Evolutionary conservation across 1,140 invertebrate species (phyloP), one percentile per base, ranked within the genome.

Genomic region (Scaptomyza hsui): DNA sequence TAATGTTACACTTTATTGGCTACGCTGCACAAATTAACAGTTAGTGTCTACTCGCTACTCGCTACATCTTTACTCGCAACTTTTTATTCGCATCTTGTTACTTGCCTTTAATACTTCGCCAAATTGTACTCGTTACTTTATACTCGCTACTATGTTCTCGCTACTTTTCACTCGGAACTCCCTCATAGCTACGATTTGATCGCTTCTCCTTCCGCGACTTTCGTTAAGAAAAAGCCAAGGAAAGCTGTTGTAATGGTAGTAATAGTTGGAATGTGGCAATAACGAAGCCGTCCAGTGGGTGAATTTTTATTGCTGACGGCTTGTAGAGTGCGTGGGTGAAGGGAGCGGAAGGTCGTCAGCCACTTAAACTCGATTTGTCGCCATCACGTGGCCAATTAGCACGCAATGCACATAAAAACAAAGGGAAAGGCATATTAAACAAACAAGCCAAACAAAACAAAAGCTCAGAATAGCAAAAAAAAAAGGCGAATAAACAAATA

Each of bases 331-430:
- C n/a, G 10, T 4, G 3, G n/a, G 51, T 1, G 10, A 12, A 10
- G 12, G 15, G 29, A 16, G 18, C 5, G 19, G 52, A 18, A 56
- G 47, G 68, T 57, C 15, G 62, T 19, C 29, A 37, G 45, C 35
- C 71, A 74, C 65, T 77, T 78, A 73, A 81, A 75, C 77, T 81
- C 82, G 75, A 88, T 86, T 88, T 88, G 82, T 88, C 62, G 78
- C 74, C 74, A 78, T 88, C 79, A 79, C 70, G 81, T 88, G 77
- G 81, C 77, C 82, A 85, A 85, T 85, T 85, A 86, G 79, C 82
- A 85, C 82, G 81, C 81, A 85, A 80, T 83, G 72, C 69, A 53
- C 61, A 72, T 64, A 70, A 72, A 53, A 39, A 48, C 63, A 16
- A 29, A 41, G 10, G 4, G 18, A 41, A 37, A 39, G 15, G 41